Conservation (phyloP, 1,140 invertebrate species). For the Drosophila tropicalis region DNA sequence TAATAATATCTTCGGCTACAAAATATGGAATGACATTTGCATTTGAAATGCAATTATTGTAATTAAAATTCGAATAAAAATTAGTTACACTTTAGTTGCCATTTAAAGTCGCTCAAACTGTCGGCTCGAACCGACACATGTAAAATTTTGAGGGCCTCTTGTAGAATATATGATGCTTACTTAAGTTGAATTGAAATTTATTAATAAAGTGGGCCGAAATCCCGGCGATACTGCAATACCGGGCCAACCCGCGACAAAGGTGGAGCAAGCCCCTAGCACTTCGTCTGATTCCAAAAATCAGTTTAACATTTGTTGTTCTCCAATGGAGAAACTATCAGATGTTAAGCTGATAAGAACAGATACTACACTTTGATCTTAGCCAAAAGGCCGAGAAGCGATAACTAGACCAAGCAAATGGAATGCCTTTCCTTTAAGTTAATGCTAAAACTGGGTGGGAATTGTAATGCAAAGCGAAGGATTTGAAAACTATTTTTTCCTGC, state of each 20-base stretch:
- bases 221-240: conserved; percentile 85
- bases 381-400: conserved; percentile 73
- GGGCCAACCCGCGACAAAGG: conserved; percentile 58
- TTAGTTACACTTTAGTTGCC: no score
- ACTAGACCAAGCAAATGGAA: background rate
- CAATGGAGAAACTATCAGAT: conserved; percentile 83
- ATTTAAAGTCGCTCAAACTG: no score
- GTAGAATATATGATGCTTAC: no score
- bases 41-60: no score
- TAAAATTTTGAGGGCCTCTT: no score
- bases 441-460: background rate
- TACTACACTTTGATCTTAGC: conserved; percentile 85
- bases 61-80: no score
- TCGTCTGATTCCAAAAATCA: conserved; percentile 46
- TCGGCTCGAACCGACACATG: no score
- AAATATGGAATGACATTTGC: no score
- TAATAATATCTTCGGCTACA: no score
- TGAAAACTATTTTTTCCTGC: background rate
- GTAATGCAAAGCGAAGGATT: background rate
- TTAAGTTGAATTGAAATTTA: background rate
- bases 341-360: conserved; percentile 88
- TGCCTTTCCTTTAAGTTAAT: background rate
- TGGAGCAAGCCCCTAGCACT: conserved; percentile 61
- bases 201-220: conserved; percentile 20
- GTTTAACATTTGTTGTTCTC: conserved; percentile 59